Evolutionary conservation across 2,113 vertebrate species (phyloP).

Genomic region (Ploceus nigricollis): DNA sequence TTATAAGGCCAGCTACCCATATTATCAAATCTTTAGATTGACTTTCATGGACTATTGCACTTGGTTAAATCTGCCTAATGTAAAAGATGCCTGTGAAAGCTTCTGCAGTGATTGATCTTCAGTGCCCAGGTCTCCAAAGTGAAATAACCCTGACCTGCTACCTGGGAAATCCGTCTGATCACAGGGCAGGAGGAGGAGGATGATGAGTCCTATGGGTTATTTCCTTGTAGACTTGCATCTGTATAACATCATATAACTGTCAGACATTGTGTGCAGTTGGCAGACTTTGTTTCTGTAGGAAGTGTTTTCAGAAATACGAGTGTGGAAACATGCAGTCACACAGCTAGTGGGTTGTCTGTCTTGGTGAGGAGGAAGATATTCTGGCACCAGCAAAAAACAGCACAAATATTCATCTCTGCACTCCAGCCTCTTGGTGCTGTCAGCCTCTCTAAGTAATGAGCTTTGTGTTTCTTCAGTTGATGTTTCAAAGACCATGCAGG

Average conservation of each 20-base stretch:
- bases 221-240: background rate
- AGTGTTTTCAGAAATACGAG: background rate
- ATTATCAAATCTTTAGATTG: background rate
- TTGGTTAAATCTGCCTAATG: background rate
- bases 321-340: background rate
- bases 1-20: background rate
- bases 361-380: background rate
- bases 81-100: background rate
- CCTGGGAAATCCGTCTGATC: background rate
- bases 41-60: background rate
- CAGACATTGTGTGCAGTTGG: background rate
- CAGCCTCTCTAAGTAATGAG: constrained; percentile 20
- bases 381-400: background rate
- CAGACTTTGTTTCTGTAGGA: constrained; percentile 7
- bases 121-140: background rate
- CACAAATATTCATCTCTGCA: background rate
- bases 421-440: background rate
- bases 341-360: background rate
- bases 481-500: background rate
- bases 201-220: background rate
- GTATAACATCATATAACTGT: background rate
- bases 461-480: background rate
- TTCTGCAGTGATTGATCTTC: background rate
- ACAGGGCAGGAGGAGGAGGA: background rate
- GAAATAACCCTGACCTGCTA: background rate